These are phyloP conservation scores for Triplophysa bombifrons DNA, from an alignment of 2,797 vertebrate genomes.

Conservation along the genomic window DNA sequence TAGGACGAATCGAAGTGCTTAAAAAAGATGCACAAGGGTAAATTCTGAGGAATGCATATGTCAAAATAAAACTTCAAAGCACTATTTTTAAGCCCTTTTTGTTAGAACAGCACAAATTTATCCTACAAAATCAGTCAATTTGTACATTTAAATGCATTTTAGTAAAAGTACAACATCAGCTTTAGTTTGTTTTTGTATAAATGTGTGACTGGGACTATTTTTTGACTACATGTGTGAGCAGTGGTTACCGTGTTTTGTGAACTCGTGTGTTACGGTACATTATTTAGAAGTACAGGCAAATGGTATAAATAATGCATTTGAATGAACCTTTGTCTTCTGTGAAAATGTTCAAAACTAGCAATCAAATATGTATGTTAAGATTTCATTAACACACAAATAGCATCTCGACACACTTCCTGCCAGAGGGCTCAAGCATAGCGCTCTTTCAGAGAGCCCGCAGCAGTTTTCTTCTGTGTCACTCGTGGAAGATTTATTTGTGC, in stretches of 20 bases:
- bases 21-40: not conserved
- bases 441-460: not conserved
- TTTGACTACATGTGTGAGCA: too few species aligned
- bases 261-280: conserved; percentile 42
- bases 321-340: conserved; percentile 33
- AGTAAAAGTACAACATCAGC: not conserved
- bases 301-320: conserved; percentile 55
- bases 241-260: conserved; percentile 9
- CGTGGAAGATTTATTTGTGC: conserved; percentile 22
- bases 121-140: not conserved
- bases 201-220: not conserved
- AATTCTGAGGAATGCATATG: conserved; percentile 4
- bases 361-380: conserved; percentile 55
- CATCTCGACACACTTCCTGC: conserved; percentile 7
- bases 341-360: conserved; percentile 15
- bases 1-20: conserved; percentile 8
- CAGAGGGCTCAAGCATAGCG: not conserved
- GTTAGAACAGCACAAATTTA: not conserved
- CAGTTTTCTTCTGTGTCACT: conserved; percentile 9
- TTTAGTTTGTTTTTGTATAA: conserved; percentile 5
- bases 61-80: conserved; percentile 2
- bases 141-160: not conserved
- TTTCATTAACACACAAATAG: conserved; percentile 33
- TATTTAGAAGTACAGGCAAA: conserved; percentile 49
- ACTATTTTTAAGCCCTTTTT: not conserved